These are phyloP conservation scores for Lucifuga dentata DNA, from an alignment of 2,113 vertebrate species.

Conservation along the genomic window DNA sequence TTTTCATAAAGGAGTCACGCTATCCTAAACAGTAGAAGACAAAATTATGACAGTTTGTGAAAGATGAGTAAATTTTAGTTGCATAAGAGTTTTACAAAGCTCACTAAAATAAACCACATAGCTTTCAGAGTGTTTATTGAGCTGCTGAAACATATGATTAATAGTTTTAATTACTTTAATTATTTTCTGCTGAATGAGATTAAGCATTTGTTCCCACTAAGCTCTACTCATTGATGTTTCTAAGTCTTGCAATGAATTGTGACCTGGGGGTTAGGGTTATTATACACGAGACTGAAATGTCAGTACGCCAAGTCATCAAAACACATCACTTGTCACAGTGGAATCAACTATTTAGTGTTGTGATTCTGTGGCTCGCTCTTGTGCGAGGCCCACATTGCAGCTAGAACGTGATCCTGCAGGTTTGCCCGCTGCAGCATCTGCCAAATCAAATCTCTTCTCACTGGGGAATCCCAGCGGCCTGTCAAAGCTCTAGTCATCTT, in stretches of 20 bases:
- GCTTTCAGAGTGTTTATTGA: too few relatives aligned
- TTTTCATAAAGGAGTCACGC: background rate
- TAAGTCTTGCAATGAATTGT: background rate
- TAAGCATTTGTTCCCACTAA: too few relatives aligned
- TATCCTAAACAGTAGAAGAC: background rate
- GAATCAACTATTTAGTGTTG: conserved; percentile 8
- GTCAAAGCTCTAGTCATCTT: background rate
- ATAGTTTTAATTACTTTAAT: background rate
- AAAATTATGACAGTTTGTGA: background rate
- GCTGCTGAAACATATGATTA: too few relatives aligned
- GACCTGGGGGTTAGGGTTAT: too few relatives aligned
- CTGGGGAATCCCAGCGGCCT: background rate
- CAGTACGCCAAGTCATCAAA: too few relatives aligned
- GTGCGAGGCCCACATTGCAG: conserved; percentile 5
- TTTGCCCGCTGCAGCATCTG: background rate
- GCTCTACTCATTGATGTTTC: background rate
- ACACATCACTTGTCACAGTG: background rate
- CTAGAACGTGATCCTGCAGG: conserved; percentile 9
- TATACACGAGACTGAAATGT: too few relatives aligned
- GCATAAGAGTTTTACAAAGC: too few relatives aligned
- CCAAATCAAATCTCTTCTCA: conserved; percentile 14
- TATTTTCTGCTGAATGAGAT: background rate
- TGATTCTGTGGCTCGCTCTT: conserved; percentile 1
- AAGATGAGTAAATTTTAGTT: too few relatives aligned
- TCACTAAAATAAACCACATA: too few relatives aligned